Evolutionary conservation across 1,140 invertebrate species (phyloP).

Genomic region (Plutomurus gul): DNA sequence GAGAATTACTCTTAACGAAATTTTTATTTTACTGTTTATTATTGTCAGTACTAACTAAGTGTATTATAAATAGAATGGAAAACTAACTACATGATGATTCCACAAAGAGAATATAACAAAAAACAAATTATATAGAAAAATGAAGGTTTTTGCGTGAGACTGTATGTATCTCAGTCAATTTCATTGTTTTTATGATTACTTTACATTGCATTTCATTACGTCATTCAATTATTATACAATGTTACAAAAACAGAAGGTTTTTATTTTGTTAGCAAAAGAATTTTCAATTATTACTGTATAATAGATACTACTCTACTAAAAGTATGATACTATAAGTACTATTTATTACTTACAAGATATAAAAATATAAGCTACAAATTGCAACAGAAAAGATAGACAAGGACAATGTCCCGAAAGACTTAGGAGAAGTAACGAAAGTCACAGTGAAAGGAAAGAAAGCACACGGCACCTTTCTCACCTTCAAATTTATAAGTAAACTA

Average conservation of each 20-base stretch:
- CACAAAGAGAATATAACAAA: background rate
- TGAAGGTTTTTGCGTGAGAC: too few species aligned
- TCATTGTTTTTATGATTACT: too few species aligned
- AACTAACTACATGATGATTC: background rate
- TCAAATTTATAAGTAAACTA: background rate
- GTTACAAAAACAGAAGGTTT: background rate
- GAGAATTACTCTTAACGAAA: background rate
- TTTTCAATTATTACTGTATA: background rate
- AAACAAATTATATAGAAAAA: background rate
- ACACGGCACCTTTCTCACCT: background rate
- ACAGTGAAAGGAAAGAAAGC: background rate
- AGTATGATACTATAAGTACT: background rate
- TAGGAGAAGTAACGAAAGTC: background rate
- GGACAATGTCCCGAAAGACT: background rate
- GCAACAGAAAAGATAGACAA: background rate
- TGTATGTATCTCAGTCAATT: too few species aligned
- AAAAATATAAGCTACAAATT: background rate
- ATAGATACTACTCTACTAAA: background rate
- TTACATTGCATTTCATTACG: too few species aligned
- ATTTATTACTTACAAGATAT: background rate
- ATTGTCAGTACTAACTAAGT: background rate
- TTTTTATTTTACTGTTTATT: too few species aligned
- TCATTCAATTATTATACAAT: background rate
- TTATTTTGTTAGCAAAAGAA: conserved; percentile 24
- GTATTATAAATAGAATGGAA: background rate